Evolutionary conservation across 2,797 vertebrate genomes (phyloP), one percentile per base, ranked within the genome.

Genomic region (Graptemys geographica): DNA sequence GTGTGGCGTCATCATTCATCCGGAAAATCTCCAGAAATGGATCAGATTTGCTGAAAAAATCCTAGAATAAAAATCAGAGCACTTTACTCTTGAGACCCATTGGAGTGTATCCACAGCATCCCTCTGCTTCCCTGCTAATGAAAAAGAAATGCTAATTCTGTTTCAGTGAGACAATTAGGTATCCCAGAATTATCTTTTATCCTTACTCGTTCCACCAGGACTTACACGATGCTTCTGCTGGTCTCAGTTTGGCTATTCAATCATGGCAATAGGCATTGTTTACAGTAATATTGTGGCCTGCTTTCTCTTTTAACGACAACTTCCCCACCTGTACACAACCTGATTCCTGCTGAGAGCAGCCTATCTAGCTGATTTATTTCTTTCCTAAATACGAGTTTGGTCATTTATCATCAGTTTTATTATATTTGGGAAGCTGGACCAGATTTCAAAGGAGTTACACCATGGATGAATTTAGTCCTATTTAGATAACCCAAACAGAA

Each of bases 41-140:
- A 97, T 99, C 99, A 27, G 99, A 99, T 98, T 99, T 99, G 98
- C 99, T 99, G 99, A 99, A 99, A 98, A 99, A 99, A 98, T 99
- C 99, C 99, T 99, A 97, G 96, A 98, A 97, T 65, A 91, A 94
- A 98, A 96, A 88, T 84, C 1, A 96, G 74, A 83, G 93, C 86
- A 96, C 69, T 93, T 94, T 96, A 92, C 78, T 93, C 51, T 57
- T 19, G 19, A 79, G 88, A 80, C 1, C 80, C 85, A 27, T 83
- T 76, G 55, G 28, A 56, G 91, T 95, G 74, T 59, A 88, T 83
- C 15, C 23, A 91, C 59, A 84, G 18, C 53, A 86, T 27, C 49
- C 10, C 59, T 37, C 28, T 88, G 52, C 65, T 87, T 81, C 84
- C 62, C 47, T 83, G 21, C n/a, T 93, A 83, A 94, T 18, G 83